Evolutionary conservation across 2,113 vertebrate species (phyloP), one percentile per base, ranked within the genome.

Genomic region (Oreamnos americanus): DNA sequence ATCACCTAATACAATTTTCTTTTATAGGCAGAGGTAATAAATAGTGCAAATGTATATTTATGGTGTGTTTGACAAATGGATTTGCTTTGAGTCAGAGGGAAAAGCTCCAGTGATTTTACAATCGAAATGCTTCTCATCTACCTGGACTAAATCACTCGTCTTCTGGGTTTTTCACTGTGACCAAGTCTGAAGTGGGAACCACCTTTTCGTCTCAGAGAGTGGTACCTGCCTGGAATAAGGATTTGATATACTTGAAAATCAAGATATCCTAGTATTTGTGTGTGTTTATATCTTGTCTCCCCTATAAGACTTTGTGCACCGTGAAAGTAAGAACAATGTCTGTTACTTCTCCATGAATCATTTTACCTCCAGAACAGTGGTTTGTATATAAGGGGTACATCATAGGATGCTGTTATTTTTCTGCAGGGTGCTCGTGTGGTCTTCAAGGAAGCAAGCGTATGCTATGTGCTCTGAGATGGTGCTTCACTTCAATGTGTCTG

Each of bases 1-100:
- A 98, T 98, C 98, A 98, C 98, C 98, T 98, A 98, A 98, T 98
- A 98, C 98, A 98, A 98, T 98, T 98, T 98, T 98, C 98, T 98
- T 98, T 98, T 98, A 98, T 98, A 98, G 98, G 98, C 98, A 98
- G 97, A 97, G 96, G 97, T 98, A 98, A 98, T 98, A 98, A 98
- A 98, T 98, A 98, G 97, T 97, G 97, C 87, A 97, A 98, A 98
- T 98, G 96, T 98, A 98, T 98, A 98, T 98, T 98, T 98, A 98
- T 98, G 90, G 97, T 96, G 93, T 88, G 43, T 97, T 98, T 98
- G 98, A 98, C 97, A 98, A 97, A 98, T 97, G 93, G 53, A 89
- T 97, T 98, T 97, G 97, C 96, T 98, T 94, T 94, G 79, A 97
- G 96, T 98, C 96, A 89, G 71, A 97, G 53, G 87, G 96, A 96